Evolutionary conservation across 2,888 invertebrate genomes (phyloP).

Genomic region (Plagodis dolabraria): DNA sequence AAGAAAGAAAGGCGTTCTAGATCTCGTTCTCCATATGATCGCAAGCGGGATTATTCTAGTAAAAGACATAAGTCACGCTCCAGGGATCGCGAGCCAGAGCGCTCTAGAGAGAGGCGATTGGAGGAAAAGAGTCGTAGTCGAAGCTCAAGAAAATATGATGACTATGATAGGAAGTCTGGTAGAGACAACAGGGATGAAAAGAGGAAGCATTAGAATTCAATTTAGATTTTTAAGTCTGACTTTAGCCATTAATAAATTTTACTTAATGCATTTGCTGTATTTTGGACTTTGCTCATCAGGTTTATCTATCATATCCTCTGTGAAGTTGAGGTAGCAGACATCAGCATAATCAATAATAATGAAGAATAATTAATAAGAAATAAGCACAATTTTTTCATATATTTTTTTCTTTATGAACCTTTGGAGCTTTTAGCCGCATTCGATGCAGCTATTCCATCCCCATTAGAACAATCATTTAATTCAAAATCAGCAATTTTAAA

Average conservation of each 20-base stretch:
- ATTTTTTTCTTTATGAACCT: no score
- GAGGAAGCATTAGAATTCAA: conserved; percentile 33
- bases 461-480: no score
- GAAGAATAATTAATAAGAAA: no score
- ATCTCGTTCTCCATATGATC: conserved; percentile 79
- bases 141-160: conserved; percentile 75
- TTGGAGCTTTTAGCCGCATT: no score
- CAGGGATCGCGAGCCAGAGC: conserved; percentile 70
- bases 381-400: no score
- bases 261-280: no score
- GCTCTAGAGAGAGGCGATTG: conserved; percentile 68
- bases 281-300: no score
- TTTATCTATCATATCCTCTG: no score
- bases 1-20: conserved; percentile 77
- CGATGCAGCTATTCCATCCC: no score
- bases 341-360: no score
- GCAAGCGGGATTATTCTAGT: conserved; percentile 75
- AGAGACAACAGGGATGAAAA: conserved; percentile 70
- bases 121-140: conserved; percentile 70
- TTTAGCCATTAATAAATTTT: not conserved
- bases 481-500: no score
- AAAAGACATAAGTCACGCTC: conserved; percentile 79
- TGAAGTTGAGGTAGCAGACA: no score
- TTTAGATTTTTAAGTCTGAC: conserved; percentile 7
- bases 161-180: conserved; percentile 76